Percentiles rank a stretch among this genome's conserved stretches.
phyloP scores from a whole-genome alignment of 2,797 vertebrate genomes.

The Argyrosomus regius region DNA sequence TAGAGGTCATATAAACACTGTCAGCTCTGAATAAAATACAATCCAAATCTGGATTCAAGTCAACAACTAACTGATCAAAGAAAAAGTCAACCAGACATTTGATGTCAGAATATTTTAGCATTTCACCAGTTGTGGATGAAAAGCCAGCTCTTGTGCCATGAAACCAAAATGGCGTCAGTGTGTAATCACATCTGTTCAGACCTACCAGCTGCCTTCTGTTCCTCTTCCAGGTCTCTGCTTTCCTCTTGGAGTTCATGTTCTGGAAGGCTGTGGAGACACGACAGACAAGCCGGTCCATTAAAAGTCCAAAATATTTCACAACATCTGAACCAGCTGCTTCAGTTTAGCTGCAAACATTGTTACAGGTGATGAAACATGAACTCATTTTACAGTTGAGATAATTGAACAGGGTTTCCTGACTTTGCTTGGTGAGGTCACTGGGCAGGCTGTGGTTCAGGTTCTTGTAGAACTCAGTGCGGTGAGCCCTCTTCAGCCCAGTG shows the following conservation, averaged over 20 bases:
- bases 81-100: no score
- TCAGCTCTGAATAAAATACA: no score
- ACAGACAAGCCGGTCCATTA: background rate
- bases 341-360: background rate
- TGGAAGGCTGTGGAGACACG: conserved; percentile 90
- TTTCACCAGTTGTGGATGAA: background rate
- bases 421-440: conserved; percentile 95
- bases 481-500: conserved; percentile 97
- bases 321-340: no score
- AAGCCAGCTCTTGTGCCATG: background rate
- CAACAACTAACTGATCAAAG: no score
- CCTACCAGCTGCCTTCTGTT: conserved; percentile 95
- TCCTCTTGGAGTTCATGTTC: conserved; percentile 99
- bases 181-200: background rate
- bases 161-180: background rate
- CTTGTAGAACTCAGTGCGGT: conserved; percentile 97
- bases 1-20: no score
- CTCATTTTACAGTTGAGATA: background rate
- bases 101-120: no score
- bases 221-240: conserved; percentile 99
- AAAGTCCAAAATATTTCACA: background rate
- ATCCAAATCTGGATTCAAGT: no score
- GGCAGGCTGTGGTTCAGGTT: conserved; percentile 97
- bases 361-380: background rate
- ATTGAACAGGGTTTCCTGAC: conserved; percentile 63